Conservation (phyloP, 2,113 vertebrate genomes). For the Glaucomys volans region DNA sequence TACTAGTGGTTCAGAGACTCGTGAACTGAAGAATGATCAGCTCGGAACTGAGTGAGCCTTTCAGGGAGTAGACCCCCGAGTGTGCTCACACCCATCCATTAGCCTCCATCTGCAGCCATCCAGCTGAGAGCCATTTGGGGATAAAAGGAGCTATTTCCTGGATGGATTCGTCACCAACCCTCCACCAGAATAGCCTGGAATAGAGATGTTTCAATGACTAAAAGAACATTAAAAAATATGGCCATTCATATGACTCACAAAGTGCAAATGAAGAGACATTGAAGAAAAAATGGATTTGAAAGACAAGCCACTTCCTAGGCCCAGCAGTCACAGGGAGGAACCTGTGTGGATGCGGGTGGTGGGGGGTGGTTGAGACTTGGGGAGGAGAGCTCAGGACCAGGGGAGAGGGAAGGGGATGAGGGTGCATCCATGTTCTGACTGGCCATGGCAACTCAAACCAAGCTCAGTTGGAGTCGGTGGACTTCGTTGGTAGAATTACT, state of each 20-base stretch:
- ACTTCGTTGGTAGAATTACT: not conserved
- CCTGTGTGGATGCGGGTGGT: too few species aligned
- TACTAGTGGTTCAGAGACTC: not conserved
- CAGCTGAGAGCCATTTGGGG: slow-evolving; percentile 69
- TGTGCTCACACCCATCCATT: not conserved
- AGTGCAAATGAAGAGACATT: not conserved
- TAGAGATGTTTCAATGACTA: slow-evolving; percentile 67
- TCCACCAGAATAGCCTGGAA: slow-evolving; percentile 70
- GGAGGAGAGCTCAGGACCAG: not conserved
- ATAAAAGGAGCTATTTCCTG: slow-evolving; percentile 66
- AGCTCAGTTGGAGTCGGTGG: not conserved
- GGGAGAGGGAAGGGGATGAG: not conserved
- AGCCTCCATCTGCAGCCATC: slow-evolving; percentile 45
- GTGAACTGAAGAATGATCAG: not conserved
- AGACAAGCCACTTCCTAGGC: not conserved
- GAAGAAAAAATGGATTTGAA: slow-evolving; percentile 50
- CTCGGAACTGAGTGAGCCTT: not conserved
- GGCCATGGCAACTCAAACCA: not conserved
- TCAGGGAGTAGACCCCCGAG: not conserved
- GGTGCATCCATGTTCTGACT: not conserved
- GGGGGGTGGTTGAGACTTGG: too few species aligned
- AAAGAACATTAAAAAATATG: slow-evolving; percentile 63
- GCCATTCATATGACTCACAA: slow-evolving; percentile 58
- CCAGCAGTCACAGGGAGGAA: too few species aligned
- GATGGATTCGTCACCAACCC: slow-evolving; percentile 65